Percentiles rank a stretch among this genome's conserved stretches.
Conservation (phyloP, 2,797 vertebrate species). For the Chelmon rostratus region DNA sequence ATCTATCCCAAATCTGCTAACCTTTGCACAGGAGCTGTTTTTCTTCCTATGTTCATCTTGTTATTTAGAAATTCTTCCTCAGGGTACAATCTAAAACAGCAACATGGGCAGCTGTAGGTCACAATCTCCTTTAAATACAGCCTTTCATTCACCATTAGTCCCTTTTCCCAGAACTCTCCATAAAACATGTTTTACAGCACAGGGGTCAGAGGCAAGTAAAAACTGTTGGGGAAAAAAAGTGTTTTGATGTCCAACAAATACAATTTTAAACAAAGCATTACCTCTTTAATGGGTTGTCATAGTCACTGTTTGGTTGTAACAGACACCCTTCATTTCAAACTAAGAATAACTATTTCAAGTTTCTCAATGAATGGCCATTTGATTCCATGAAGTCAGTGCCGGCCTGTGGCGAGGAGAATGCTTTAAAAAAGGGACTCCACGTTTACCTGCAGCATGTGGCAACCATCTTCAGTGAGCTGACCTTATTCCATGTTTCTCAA, state of each 20-base stretch:
- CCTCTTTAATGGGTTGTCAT: slow-evolving; percentile 36
- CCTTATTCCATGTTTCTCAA: slow-evolving; percentile 64
- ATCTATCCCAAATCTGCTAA: slow-evolving; percentile 14
- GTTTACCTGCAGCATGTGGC: slow-evolving; percentile 27
- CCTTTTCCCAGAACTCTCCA: slow-evolving; percentile 68
- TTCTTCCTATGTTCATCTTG: slow-evolving; percentile 1
- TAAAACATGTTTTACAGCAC: slow-evolving; percentile 63
- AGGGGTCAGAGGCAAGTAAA: slow-evolving; percentile 60
- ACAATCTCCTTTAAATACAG: slow-evolving; percentile 56
- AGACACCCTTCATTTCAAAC: slow-evolving; percentile 43
- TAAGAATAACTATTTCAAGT: slow-evolving; percentile 22
- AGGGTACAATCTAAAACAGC: slow-evolving; percentile 34
- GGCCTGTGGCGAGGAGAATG: slow-evolving; percentile 7
- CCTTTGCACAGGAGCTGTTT: slow-evolving; percentile 39
- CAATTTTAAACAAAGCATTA: slow-evolving; percentile 36
- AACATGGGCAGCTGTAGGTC: slow-evolving; percentile 42
- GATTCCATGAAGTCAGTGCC: slow-evolving; percentile 13
- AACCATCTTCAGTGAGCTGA: slow-evolving; percentile 33
- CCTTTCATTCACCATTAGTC: slow-evolving; percentile 60
- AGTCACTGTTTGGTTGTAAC: slow-evolving; percentile 32
- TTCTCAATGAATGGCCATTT: slow-evolving; percentile 45
- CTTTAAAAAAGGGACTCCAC: slow-evolving; percentile 4
- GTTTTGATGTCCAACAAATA: slow-evolving; percentile 45
- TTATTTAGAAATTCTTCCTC: slow-evolving; percentile 36
- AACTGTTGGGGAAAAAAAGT: slow-evolving; percentile 44